phyloP scores from a whole-genome alignment of 2,888 invertebrate genomes.

The Gnatocerus cornutus region DNA sequence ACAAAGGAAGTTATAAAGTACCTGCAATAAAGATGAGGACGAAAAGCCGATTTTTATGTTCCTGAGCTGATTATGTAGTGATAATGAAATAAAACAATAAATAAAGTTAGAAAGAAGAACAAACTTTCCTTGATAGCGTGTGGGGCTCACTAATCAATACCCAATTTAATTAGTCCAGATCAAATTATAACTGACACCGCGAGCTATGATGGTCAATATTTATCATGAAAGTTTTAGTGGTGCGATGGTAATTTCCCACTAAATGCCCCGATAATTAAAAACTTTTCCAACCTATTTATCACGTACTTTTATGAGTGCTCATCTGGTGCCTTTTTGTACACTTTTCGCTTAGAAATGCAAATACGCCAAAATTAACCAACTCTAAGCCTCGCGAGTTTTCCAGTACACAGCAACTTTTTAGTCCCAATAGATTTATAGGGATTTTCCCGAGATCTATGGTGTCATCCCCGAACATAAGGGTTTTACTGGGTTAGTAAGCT shows the following conservation, averaged over 20 bases:
- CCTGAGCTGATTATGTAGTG: conserved; percentile 14
- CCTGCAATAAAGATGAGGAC: conserved; percentile 7
- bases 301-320: no score
- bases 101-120: conserved; percentile 32
- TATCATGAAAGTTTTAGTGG: conserved; percentile 17
- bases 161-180: conserved; percentile 40
- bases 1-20: conserved; percentile 32
- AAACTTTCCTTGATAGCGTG: conserved; percentile 18
- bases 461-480: conserved; percentile 45
- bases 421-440: conserved; percentile 44
- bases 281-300: no score
- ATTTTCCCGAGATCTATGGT: conserved; percentile 43
- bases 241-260: not conserved
- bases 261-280: no score
- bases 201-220: conserved; percentile 27
- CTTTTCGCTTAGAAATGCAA: no score
- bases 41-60: conserved; percentile 23
- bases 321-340: no score
- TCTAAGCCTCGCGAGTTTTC: conserved; percentile 41
- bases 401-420: conserved; percentile 39
- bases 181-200: conserved; percentile 38
- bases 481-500: conserved; percentile 39
- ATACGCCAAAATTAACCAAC: no score
- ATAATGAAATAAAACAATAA: conserved; percentile 39
- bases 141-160: conserved; percentile 34